Base-by-base conservation (phyloP, 2,797 vertebrate genomes). In the Paratrypauchen microcephalus region DNA sequence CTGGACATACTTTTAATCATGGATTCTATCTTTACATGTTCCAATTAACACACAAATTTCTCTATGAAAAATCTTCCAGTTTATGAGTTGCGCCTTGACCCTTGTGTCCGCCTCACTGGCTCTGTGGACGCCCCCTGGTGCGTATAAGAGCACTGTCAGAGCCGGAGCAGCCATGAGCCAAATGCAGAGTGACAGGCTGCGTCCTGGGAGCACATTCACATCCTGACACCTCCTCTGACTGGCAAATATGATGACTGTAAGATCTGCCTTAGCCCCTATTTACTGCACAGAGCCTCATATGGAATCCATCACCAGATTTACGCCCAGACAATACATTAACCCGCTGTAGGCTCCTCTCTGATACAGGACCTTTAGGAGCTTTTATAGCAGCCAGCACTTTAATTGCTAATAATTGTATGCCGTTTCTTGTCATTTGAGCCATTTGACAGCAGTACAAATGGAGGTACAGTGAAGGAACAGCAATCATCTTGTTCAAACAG, bases 221-320 rank as follows among this genome's bases (percentile, higher is more conserved):
- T 81, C 74, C 72, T 82, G 81, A 86, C 85, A 83, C 80, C 65
- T 73, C 71, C 72, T 79, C 78, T 81, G 80, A 84, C 77, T 83
- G 79, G 82, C 83, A 87, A 86, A 88, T 85, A 75, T 76, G 82
- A 84, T 86, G 74, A 76, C 83, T 83, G 79, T 77, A 78, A 76
- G 70, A 77, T 76, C 83, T 80, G 54, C 76, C 61, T 75, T 74
- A 63, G 64, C 78, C 70, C 73, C 71, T 79, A 75, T 86, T 74
- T 83, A 82, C 73, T 68, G 57, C 65, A 76, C 24, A 48, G 6
- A 45, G 71, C 15, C 82, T 87, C 77, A 84, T 80, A 86, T 75
- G 60, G 79, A 89, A 83, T 82, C 65, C 62, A 4, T 75, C 71
- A 84, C 83, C 68, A 79, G 68, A 57, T 67, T n/a, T 68, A 73